Conservation (phyloP, 2,888 invertebrate species). For the Drosophila mimetica region DNA sequence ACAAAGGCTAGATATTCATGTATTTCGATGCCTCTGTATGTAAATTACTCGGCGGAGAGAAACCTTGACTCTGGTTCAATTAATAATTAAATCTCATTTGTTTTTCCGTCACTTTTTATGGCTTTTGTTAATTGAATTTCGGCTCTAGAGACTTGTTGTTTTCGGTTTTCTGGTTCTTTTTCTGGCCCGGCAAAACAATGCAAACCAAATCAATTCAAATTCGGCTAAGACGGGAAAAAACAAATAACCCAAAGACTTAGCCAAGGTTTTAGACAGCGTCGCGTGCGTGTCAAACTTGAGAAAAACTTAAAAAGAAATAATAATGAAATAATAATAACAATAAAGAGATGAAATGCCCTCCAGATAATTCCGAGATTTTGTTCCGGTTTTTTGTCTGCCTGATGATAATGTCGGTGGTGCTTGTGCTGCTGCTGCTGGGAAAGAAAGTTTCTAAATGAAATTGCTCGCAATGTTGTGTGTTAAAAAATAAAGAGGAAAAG, state of each 20-base stretch:
- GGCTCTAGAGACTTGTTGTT: slow-evolving; percentile 44
- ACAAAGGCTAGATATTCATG: slow-evolving; percentile 45
- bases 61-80: slow-evolving; percentile 76
- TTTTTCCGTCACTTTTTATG: slow-evolving; percentile 44
- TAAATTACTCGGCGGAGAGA: slow-evolving; percentile 32
- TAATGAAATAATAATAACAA: slow-evolving; percentile 50
- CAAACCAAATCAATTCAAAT: slow-evolving; percentile 44
- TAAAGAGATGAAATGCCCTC: slow-evolving; percentile 35
- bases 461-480: slow-evolving; percentile 63
- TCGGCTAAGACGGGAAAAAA: slow-evolving; percentile 38
- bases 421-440: slow-evolving; percentile 15
- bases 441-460: slow-evolving; percentile 63
- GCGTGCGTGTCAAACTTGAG: slow-evolving; percentile 60
- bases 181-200: slow-evolving; percentile 11
- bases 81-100: slow-evolving; percentile 69
- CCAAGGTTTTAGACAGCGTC: slow-evolving; percentile 39
- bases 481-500: slow-evolving; percentile 39
- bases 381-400: slow-evolving; percentile 47
- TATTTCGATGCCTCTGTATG: slow-evolving; percentile 31
- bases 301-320: slow-evolving; percentile 49
- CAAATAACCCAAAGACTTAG: slow-evolving; percentile 39
- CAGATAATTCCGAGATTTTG: slow-evolving; percentile 49
- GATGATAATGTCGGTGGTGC: slow-evolving; percentile 4
- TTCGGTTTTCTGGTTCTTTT: slow-evolving; percentile 34
- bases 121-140: slow-evolving; percentile 63